These are phyloP conservation scores for Drosophila pseudotalamancana DNA, from an alignment of 2,888 invertebrate genomes.

Conservation along the genomic window DNA sequence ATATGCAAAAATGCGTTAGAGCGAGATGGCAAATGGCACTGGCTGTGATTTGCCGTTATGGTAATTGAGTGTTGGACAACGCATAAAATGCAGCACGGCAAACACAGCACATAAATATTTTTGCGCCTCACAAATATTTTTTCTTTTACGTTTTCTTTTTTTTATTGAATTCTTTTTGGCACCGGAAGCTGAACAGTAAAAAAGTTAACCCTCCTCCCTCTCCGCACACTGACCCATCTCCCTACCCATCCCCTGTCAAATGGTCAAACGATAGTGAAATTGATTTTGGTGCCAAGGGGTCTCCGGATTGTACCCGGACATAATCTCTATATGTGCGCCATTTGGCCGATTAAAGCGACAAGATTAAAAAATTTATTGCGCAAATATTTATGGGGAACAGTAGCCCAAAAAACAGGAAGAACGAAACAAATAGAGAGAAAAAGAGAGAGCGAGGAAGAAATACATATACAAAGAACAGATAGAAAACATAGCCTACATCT, in stretches of 20 bases:
- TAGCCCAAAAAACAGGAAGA: slow-evolving; percentile 26
- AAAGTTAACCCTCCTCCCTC: slow-evolving; percentile 26
- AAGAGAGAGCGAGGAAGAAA: slow-evolving; percentile 4
- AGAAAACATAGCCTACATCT: slow-evolving; percentile 57
- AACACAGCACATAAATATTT: slow-evolving; percentile 59
- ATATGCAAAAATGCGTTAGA: slow-evolving; percentile 82
- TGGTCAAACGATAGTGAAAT: slow-evolving; percentile 75
- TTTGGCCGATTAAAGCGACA: slow-evolving; percentile 84
- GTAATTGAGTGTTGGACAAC: slow-evolving; percentile 80
- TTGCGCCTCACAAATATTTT: slow-evolving; percentile 67
- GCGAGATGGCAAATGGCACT: slow-evolving; percentile 31
- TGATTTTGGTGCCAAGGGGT: slow-evolving; percentile 80
- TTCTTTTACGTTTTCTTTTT: slow-evolving; percentile 45
- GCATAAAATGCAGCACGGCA: slow-evolving; percentile 71
- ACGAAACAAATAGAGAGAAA: neutral
- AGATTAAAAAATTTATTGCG: slow-evolving; percentile 85
- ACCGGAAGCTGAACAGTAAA: slow-evolving; percentile 61
- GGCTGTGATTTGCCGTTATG: slow-evolving; percentile 63
- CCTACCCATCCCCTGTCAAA: slow-evolving; percentile 27
- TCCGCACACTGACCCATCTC: neutral
- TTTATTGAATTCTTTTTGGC: slow-evolving; percentile 63
- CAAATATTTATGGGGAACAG: slow-evolving; percentile 84
- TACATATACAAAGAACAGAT: slow-evolving; percentile 10
- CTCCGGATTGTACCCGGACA: slow-evolving; percentile 29
- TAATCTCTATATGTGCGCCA: slow-evolving; percentile 71